A percentile compares a stretch with the other conserved stretches of the same genome.
phyloP scores from a whole-genome alignment of 2,888 invertebrate genomes.

The Peribatodes rhomboidaria region DNA sequence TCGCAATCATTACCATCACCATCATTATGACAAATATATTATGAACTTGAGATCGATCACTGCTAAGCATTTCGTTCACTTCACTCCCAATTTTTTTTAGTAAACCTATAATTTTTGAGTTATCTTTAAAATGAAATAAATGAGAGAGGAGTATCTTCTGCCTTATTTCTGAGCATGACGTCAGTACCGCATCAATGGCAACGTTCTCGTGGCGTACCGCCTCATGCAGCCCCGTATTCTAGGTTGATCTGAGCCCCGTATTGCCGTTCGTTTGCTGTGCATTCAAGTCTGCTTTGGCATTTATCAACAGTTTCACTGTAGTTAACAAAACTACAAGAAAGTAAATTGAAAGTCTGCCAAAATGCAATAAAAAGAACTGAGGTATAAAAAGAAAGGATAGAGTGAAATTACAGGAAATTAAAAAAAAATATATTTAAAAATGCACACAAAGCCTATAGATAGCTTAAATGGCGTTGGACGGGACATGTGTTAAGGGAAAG shows the following conservation, averaged over 20 bases:
- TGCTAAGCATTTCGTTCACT: not conserved
- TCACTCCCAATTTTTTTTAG: conserved; percentile 1
- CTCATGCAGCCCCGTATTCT: not conserved
- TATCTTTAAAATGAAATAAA: conserved; percentile 2
- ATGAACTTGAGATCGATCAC: not conserved
- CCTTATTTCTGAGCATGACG: conserved; percentile 39
- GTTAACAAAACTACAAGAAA: no score
- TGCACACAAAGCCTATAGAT: no score
- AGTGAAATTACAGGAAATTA: no score
- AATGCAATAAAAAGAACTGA: no score
- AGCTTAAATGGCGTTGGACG: no score
- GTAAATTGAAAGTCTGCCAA: no score
- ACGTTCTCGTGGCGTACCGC: not conserved
- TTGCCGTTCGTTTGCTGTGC: not conserved
- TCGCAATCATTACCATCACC: not conserved
- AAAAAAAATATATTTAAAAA: no score
- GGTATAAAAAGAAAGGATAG: no score
- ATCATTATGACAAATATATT: not conserved
- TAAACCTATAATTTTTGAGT: conserved; percentile 21
- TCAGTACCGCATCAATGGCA: not conserved
- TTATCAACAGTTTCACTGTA: not conserved
- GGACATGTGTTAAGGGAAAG: no score
- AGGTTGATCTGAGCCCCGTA: no score
- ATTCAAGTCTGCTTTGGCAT: not conserved
- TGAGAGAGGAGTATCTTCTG: conserved; percentile 42